A percentile compares a stretch with the other conserved stretches of the same genome.
phyloP scores from a whole-genome alignment of 1,140 invertebrate genomes.

The Penaeus chinensis region DNA sequence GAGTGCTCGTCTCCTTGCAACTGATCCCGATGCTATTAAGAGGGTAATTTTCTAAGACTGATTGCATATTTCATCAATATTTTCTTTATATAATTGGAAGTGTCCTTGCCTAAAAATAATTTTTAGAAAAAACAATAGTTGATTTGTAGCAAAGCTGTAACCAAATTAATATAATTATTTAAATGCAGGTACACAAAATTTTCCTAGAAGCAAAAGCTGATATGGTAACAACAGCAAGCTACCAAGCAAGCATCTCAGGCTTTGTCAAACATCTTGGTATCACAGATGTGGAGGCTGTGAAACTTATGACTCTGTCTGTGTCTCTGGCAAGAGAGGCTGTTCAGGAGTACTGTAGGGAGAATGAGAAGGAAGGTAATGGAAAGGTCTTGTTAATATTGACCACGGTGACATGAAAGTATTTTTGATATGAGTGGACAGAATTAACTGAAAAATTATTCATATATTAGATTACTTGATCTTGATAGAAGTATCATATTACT shows the following conservation, averaged over 20 bases:
- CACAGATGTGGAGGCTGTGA: constrained; percentile 73
- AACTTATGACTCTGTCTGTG: constrained; percentile 79
- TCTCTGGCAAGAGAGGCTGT: constrained; percentile 76
- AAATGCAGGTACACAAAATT: constrained; percentile 45
- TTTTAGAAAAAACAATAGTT: neutral
- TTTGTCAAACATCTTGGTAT: constrained; percentile 79
- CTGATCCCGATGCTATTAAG: constrained; percentile 46
- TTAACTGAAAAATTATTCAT: neutral
- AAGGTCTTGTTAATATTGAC: too few species aligned
- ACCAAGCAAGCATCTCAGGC: constrained; percentile 86
- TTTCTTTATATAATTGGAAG: neutral
- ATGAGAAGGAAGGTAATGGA: constrained; percentile 3
- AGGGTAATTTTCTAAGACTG: constrained; percentile 25
- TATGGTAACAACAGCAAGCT: constrained; percentile 84
- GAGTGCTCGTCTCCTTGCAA: constrained; percentile 54
- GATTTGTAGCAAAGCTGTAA: neutral
- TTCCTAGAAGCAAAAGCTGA: constrained; percentile 52
- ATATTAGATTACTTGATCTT: neutral
- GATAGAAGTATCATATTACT: neutral
- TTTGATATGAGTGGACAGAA: neutral
- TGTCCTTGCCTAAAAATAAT: neutral
- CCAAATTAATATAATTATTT: neutral
- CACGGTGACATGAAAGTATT: constrained; percentile 14
- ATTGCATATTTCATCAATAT: neutral
- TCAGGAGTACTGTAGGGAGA: constrained; percentile 47